These are phyloP conservation scores for Lasioglossum marginatum DNA, from an alignment of 2,888 invertebrate species.

Conservation along the genomic window DNA sequence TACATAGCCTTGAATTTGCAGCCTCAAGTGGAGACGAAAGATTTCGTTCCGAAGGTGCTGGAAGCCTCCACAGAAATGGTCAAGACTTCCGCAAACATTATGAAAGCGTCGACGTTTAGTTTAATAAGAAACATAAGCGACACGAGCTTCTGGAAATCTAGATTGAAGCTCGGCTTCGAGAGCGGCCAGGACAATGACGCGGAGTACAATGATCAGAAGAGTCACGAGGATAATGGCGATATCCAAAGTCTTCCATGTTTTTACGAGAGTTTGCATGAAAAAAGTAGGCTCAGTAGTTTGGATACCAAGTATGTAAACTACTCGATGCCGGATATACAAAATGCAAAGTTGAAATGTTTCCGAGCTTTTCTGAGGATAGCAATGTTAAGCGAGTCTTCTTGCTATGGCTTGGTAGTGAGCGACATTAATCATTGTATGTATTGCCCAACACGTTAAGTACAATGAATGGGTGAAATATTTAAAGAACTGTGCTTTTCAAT, in stretches of 20 bases:
- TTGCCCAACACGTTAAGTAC: background rate
- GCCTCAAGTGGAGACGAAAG: constrained; percentile 78
- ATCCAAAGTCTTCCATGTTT: constrained; percentile 83
- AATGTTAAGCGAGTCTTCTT: constrained; percentile 82
- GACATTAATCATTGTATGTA: constrained; percentile 81
- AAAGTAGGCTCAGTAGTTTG: constrained; percentile 78
- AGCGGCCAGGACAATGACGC: constrained; percentile 64
- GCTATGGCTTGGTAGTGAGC: constrained; percentile 78
- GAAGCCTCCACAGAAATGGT: constrained; percentile 85
- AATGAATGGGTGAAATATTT: constrained; percentile 13
- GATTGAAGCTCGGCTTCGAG: constrained; percentile 75
- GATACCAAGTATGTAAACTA: constrained; percentile 82
- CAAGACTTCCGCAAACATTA: constrained; percentile 81
- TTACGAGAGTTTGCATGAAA: constrained; percentile 81
- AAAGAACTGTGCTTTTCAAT: constrained; percentile 18
- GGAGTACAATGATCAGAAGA: constrained; percentile 54
- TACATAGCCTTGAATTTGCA: constrained; percentile 57
- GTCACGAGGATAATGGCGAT: constrained; percentile 49
- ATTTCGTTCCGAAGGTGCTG: constrained; percentile 81
- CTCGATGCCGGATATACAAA: constrained; percentile 78
- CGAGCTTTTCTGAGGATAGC: constrained; percentile 82
- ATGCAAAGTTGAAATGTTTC: constrained; percentile 81
- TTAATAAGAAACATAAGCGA: constrained; percentile 82
- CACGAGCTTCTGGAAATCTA: constrained; percentile 83
- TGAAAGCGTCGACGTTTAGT: constrained; percentile 82